A percentile compares a stretch with the other conserved stretches of the same genome.
phyloP scores from a whole-genome alignment of 2,113 vertebrate genomes.

The Polypterus senegalus region DNA sequence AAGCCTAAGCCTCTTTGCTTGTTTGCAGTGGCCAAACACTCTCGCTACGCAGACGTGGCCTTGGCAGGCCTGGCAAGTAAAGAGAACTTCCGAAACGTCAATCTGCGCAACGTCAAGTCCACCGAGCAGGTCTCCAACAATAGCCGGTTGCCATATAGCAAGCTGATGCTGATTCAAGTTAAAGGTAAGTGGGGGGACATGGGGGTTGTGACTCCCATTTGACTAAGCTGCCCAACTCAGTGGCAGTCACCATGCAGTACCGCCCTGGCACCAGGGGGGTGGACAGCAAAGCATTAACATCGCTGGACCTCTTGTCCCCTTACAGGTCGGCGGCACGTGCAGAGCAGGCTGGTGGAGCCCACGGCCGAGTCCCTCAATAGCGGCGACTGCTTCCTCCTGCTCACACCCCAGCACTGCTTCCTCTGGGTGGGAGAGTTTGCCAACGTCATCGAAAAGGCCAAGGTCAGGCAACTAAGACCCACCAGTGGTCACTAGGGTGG shows the following conservation, averaged over 20 bases:
- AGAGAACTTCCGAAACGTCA: constrained; percentile 60
- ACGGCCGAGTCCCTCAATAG: constrained; percentile 44
- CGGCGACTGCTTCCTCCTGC: constrained; percentile 59
- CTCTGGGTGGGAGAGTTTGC: constrained; percentile 53
- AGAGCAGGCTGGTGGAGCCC: constrained; percentile 55
- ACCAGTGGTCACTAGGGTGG: too few relatives aligned
- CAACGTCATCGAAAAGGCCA: constrained; percentile 46
- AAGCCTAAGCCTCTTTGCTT: neutral
- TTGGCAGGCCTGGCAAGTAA: constrained; percentile 61
- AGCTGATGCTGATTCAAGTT: constrained; percentile 52
- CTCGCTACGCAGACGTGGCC: constrained; percentile 50
- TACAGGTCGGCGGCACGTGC: constrained; percentile 48
- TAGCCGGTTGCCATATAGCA: constrained; percentile 40
- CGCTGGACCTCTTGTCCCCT: neutral
- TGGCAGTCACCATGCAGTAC: neutral
- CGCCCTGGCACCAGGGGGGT: too few relatives aligned
- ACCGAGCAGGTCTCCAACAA: constrained; percentile 30
- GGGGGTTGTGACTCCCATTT: neutral
- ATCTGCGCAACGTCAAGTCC: constrained; percentile 37
- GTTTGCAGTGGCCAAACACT: constrained; percentile 44
- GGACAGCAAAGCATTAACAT: too few relatives aligned
- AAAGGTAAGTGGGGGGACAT: constrained; percentile 43
- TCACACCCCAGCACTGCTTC: constrained; percentile 42
- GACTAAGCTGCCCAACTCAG: neutral
- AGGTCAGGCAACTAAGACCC: constrained; percentile 29